A percentile compares a stretch with the other conserved stretches of the same genome.
Conservation (phyloP, 1,140 invertebrate species). For the Heliothis virescens region DNA sequence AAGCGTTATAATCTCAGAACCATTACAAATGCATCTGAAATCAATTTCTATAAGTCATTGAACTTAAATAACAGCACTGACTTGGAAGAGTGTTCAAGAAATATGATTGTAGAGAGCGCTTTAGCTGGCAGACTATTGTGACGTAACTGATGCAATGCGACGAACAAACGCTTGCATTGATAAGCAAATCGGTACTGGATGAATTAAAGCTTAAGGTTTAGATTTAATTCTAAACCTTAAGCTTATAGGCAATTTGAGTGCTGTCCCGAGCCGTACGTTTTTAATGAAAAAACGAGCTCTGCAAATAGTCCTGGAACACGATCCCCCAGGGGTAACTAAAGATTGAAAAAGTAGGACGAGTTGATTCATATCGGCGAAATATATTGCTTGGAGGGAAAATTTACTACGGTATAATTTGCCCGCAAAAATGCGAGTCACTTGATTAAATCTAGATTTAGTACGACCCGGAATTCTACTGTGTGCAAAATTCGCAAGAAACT, state of each 20-base stretch:
- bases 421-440: constrained; percentile 10
- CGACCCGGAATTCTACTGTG: neutral
- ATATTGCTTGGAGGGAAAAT: constrained; percentile 26
- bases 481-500: too few species aligned
- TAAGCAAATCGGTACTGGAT: constrained; percentile 28
- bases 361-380: constrained; percentile 31
- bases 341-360: constrained; percentile 29
- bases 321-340: constrained; percentile 26
- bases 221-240: too few species aligned
- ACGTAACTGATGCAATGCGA: constrained; percentile 43
- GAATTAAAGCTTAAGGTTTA: constrained; percentile 20
- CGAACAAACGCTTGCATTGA: constrained; percentile 35
- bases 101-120: constrained; percentile 37
- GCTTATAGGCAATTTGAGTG: constrained; percentile 12
- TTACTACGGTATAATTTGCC: constrained; percentile 6
- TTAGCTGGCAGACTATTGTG: constrained; percentile 38
- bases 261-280: constrained; percentile 12
- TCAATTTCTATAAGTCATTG: constrained; percentile 34
- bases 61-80: constrained; percentile 37
- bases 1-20: neutral
- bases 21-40: constrained; percentile 1
- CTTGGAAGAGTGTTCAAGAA: constrained; percentile 27
- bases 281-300: constrained; percentile 30
- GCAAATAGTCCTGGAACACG: constrained; percentile 15
- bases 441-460: constrained; percentile 13